These are phyloP conservation scores for Copsychus sechellarum DNA, from an alignment of 2,113 vertebrate genomes.

Conservation along the genomic window DNA sequence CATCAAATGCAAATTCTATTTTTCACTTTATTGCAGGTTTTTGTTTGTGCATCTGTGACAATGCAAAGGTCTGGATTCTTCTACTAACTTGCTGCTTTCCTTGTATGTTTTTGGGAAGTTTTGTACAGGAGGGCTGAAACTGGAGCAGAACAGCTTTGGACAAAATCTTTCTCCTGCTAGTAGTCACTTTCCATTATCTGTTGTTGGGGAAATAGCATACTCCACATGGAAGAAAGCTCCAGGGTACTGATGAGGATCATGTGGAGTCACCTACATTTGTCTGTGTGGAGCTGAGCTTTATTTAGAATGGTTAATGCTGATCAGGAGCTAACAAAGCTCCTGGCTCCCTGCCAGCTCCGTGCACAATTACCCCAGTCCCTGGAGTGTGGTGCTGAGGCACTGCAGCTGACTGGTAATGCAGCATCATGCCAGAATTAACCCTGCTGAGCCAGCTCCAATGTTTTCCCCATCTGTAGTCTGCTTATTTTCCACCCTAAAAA, in stretches of 20 bases:
- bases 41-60: not conserved
- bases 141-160: not conserved
- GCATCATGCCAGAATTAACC: conserved; percentile 60
- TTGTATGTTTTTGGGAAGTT: not conserved
- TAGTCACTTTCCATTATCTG: not conserved
- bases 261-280: conserved; percentile 40
- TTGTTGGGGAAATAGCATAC: not conserved
- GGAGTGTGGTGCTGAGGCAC: conserved; percentile 33
- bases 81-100: not conserved
- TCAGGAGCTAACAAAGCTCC: conserved; percentile 44
- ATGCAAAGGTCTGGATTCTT: not conserved
- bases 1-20: not conserved
- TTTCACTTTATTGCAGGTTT: not conserved
- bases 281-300: conserved; percentile 32
- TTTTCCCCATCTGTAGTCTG: conserved; percentile 26
- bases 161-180: not conserved
- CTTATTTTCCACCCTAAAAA: conserved; percentile 20
- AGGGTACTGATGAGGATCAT: not conserved
- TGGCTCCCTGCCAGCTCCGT: conserved; percentile 36
- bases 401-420: conserved; percentile 50
- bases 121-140: not conserved
- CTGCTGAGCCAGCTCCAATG: conserved; percentile 56
- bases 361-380: conserved; percentile 38
- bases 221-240: not conserved
- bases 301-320: conserved; percentile 61